Evolutionary conservation across 1,140 invertebrate species (phyloP).

Genomic region (Zaprionus kolodkinae): DNA sequence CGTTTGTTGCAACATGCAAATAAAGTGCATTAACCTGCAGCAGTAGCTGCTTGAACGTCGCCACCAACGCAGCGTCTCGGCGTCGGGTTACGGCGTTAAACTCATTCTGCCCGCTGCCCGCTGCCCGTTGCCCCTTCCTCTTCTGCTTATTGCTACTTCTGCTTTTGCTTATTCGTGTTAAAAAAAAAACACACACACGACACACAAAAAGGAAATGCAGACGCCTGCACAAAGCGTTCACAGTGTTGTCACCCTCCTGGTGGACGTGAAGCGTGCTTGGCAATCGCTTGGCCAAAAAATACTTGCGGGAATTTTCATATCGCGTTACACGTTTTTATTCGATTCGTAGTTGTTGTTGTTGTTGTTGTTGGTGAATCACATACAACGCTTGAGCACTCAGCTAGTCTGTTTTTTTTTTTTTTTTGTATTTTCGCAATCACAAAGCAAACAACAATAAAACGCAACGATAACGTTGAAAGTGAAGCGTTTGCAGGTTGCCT

Average conservation of each 20-base stretch:
- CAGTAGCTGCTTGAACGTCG: no score
- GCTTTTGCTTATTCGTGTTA: slow-evolving; percentile 30
- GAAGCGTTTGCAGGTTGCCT: slow-evolving; percentile 65
- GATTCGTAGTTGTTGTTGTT: slow-evolving; percentile 21
- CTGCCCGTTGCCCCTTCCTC: slow-evolving; percentile 8
- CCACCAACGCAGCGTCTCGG: slow-evolving; percentile 4
- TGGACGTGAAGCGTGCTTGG: slow-evolving; percentile 30
- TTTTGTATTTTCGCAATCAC: slow-evolving; percentile 70
- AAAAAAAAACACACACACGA: slow-evolving; percentile 1
- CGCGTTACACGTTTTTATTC: slow-evolving; percentile 53
- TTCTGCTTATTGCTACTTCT: slow-evolving; percentile 14
- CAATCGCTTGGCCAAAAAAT: slow-evolving; percentile 11
- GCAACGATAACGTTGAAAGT: slow-evolving; percentile 79
- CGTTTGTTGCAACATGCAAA: slow-evolving; percentile 25
- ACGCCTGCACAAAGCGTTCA: slow-evolving; percentile 63
- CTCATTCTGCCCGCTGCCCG: slow-evolving; percentile 14
- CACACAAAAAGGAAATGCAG: slow-evolving; percentile 61
- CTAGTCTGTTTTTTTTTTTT: slow-evolving; percentile 45
- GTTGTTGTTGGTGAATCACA: slow-evolving; percentile 48
- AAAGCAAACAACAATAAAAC: slow-evolving; percentile 71
- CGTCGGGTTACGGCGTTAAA: slow-evolving; percentile 67
- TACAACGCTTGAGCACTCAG: slow-evolving; percentile 31
- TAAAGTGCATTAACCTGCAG: slow-evolving; percentile 73
- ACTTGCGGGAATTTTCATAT: slow-evolving; percentile 68
- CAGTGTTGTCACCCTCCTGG: slow-evolving; percentile 38